These are phyloP conservation scores for Melopsittacus undulatus DNA, from an alignment of 2,797 vertebrate genomes.

Conservation along the genomic window DNA sequence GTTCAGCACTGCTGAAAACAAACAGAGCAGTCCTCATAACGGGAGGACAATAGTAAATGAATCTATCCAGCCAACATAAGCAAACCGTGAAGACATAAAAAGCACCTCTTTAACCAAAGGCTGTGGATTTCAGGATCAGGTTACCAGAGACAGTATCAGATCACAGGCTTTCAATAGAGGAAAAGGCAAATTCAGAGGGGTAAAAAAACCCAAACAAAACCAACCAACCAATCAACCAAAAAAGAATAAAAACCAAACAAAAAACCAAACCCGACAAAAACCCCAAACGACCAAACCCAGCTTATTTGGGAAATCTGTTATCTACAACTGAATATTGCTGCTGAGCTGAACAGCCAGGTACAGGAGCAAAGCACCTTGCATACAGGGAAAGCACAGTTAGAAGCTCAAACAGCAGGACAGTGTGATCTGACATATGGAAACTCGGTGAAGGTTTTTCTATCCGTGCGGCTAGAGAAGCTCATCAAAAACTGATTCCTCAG, in stretches of 20 bases:
- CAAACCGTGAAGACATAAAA: background rate
- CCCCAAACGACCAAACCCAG: background rate
- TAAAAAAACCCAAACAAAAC: background rate
- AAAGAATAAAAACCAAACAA: no score
- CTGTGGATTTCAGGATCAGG: background rate
- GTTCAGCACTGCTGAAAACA: background rate
- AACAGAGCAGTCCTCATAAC: background rate
- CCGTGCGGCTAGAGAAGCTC: background rate
- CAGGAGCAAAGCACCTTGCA: background rate
- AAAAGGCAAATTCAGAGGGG: background rate
- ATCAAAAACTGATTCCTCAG: background rate
- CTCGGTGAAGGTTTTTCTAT: background rate
- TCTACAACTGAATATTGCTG: background rate
- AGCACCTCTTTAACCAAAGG: background rate
- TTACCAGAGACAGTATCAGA: background rate
- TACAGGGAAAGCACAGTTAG: background rate
- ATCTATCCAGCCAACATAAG: background rate
- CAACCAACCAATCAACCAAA: no score
- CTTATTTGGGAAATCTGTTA: background rate
- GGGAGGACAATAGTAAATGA: background rate
- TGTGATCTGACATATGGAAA: background rate
- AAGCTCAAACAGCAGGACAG: background rate
- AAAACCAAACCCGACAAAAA: background rate
- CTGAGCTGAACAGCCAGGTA: rapidly evolving
- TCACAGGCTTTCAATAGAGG: background rate